These are phyloP conservation scores for Ameiurus melas DNA, from an alignment of 2,113 vertebrate genomes.

Conservation along the genomic window DNA sequence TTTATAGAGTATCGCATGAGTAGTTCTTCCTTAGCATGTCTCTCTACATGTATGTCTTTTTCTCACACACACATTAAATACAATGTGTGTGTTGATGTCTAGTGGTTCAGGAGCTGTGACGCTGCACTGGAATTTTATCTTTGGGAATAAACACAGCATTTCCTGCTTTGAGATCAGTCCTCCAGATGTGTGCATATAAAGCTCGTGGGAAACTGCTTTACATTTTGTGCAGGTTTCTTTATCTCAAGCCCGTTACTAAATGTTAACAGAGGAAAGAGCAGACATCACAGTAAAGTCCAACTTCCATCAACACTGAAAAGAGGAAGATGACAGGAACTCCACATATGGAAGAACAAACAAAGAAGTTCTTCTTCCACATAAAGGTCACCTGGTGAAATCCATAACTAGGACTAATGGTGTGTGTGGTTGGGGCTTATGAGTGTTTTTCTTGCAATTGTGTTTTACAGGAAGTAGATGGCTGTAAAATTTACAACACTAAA, in stretches of 20 bases:
- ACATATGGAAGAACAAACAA: background rate
- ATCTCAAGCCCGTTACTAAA: background rate
- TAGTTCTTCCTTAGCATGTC: background rate
- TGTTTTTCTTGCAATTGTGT: background rate
- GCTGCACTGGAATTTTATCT: slow-evolving; percentile 49
- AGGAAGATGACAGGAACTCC: background rate
- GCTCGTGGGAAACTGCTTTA: background rate
- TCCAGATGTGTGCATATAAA: background rate
- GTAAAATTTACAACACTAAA: background rate
- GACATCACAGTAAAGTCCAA: background rate
- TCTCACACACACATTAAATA: background rate
- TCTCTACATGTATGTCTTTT: slow-evolving; percentile 37
- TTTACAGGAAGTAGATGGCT: background rate
- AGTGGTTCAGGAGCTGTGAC: background rate
- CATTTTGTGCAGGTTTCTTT: background rate
- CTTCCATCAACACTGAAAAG: background rate
- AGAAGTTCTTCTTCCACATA: background rate
- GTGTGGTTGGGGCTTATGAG: background rate
- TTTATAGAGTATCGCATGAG: slow-evolving; percentile 8
- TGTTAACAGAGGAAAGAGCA: background rate
- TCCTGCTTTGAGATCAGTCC: slow-evolving; percentile 50
- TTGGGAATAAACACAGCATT: slow-evolving; percentile 57
- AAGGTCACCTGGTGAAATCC: background rate
- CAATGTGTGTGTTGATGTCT: background rate
- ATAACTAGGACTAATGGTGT: background rate